These are phyloP conservation scores for Syrphus vitripennis DNA, from an alignment of 2,888 invertebrate genomes.

Conservation along the genomic window DNA sequence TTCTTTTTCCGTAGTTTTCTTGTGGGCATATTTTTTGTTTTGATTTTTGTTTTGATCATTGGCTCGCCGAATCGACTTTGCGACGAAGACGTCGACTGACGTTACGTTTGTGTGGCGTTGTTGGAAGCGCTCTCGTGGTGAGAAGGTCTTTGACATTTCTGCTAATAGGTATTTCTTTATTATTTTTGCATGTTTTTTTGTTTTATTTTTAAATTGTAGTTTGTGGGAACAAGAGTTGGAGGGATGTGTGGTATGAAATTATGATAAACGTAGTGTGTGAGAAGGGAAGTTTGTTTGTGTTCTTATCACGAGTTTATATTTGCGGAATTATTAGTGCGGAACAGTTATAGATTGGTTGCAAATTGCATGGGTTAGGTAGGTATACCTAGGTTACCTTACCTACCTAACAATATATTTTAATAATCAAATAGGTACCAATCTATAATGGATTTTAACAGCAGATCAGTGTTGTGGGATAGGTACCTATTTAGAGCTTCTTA, in stretches of 20 bases:
- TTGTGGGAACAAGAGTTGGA: no score
- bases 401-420: no score
- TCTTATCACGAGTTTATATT: conserved; percentile 43
- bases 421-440: no score
- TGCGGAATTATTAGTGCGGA: conserved; percentile 55
- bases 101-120: not conserved
- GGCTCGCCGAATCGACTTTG: conserved; percentile 19
- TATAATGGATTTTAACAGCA: no score
- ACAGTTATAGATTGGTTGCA: conserved; percentile 19
- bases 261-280: not conserved
- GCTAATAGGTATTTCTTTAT: conserved; percentile 58
- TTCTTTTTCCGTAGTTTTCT: conserved; percentile 50
- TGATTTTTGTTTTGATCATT: conserved; percentile 62
- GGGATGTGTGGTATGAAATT: not conserved
- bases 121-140: conserved; percentile 11
- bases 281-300: conserved; percentile 3
- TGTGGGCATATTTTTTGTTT: conserved; percentile 21
- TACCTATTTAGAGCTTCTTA: no score
- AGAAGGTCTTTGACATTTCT: conserved; percentile 66
- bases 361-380: not conserved
- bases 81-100: not conserved
- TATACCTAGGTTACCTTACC: no score
- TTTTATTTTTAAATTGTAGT: no score
- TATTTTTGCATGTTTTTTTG: conserved; percentile 49
- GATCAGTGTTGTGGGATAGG: no score